A percentile compares a stretch with the other conserved stretches of the same genome.
Conservation (phyloP, 1,140 invertebrate species). For the Drosophila cardini region DNA sequence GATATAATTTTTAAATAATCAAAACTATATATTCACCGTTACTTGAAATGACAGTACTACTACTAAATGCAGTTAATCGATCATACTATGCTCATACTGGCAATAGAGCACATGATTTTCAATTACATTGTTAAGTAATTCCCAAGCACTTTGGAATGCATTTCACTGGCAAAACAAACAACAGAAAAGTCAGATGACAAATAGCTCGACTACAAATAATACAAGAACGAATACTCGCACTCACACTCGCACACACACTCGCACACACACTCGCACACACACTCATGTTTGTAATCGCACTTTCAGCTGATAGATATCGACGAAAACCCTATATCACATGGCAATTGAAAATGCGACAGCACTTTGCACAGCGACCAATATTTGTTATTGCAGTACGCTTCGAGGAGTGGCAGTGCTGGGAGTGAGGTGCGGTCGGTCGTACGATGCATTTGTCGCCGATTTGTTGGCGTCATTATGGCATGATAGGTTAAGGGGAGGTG, state of each 20-base stretch:
- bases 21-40: too few species aligned
- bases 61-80: conserved; percentile 33
- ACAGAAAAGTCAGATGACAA: conserved; percentile 49
- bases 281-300: not conserved
- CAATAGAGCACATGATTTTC: conserved; percentile 31
- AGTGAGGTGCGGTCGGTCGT: not conserved
- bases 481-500: conserved; percentile 8
- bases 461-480: conserved; percentile 78
- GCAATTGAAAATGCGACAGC: conserved; percentile 69
- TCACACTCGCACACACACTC: not conserved
- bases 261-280: not conserved
- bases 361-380: conserved; percentile 67
- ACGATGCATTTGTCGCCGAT: conserved; percentile 67
- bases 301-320: conserved; percentile 27
- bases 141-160: conserved; percentile 40
- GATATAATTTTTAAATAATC: too few species aligned
- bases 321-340: conserved; percentile 57
- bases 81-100: conserved; percentile 20
- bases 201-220: conserved; percentile 42
- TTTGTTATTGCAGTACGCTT: conserved; percentile 64
- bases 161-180: conserved; percentile 46
- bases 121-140: conserved; percentile 47
- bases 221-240: conserved; percentile 26
- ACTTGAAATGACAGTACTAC: not conserved
- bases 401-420: not conserved